A percentile compares a stretch with the other conserved stretches of the same genome.
Conservation (phyloP, 2,888 invertebrate species). For the Microctonus aethiopoides region DNA sequence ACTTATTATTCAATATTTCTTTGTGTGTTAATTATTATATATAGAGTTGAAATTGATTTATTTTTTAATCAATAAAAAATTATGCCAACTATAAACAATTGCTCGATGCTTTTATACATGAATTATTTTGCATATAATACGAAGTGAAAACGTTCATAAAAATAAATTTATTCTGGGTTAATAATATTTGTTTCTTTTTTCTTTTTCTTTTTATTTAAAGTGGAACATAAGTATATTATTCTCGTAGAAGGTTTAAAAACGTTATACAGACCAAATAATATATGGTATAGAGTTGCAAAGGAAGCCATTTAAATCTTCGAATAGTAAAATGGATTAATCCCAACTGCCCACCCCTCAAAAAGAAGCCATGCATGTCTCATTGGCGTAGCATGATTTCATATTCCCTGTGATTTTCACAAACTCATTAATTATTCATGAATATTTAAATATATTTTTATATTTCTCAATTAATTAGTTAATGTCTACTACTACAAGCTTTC, state of each 20-base stretch:
- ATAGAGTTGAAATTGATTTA: neutral
- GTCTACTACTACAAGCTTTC: neutral
- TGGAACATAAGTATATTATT: neutral
- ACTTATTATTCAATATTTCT: too few relatives aligned
- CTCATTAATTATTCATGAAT: conserved; percentile 10
- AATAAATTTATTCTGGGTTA: neutral
- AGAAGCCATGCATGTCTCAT: conserved; percentile 63
- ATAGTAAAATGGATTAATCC: conserved; percentile 66
- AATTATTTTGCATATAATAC: neutral
- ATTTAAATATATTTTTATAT: neutral
- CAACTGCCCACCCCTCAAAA: conserved; percentile 52
- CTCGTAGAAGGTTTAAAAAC: conserved; percentile 18
- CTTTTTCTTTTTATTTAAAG: neutral
- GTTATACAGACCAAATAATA: conserved; percentile 40
- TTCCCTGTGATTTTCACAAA: conserved; percentile 21
- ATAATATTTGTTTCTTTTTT: too few relatives aligned
- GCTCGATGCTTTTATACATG: neutral
- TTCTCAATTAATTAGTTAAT: neutral
- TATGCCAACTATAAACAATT: conserved; percentile 6
- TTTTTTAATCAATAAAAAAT: neutral
- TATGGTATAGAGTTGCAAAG: conserved; percentile 60
- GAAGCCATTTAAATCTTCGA: conserved; percentile 64
- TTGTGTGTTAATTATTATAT: too few relatives aligned
- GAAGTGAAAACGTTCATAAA: neutral
- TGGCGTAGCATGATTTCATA: conserved; percentile 54